Percentiles rank a stretch among this genome's conserved stretches.
phyloP scores from a whole-genome alignment of 2,797 vertebrate species.

The Pempheris klunzingeri region DNA sequence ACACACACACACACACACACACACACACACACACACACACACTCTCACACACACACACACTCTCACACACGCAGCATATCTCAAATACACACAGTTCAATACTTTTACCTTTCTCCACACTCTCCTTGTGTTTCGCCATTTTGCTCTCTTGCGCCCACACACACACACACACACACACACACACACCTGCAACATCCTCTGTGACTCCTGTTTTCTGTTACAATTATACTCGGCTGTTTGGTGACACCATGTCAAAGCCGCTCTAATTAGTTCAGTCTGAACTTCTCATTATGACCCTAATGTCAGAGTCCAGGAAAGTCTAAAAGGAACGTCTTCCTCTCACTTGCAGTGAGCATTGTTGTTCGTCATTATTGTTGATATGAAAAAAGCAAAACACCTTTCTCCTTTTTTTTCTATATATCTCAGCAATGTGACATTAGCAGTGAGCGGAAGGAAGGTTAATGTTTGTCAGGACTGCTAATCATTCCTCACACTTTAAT shows the following conservation, averaged over 20 bases:
- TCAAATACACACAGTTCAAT: slow-evolving; percentile 7
- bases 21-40: slow-evolving; percentile 29
- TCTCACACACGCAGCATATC: not conserved
- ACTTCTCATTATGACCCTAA: slow-evolving; percentile 41
- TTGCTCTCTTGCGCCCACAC: not conserved
- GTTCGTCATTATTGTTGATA: not conserved
- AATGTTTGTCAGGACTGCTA: not conserved
- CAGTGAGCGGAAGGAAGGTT: not conserved
- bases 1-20: slow-evolving; percentile 12
- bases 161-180: not conserved
- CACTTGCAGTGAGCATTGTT: not conserved
- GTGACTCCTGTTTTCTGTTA: slow-evolving; percentile 8
- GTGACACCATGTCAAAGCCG: slow-evolving; percentile 10
- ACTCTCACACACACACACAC: slow-evolving; percentile 35
- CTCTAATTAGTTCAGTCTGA: slow-evolving; percentile 41
- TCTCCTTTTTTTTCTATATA: not conserved
- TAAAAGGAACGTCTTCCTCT: not conserved
- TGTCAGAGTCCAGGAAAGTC: not conserved
- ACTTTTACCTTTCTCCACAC: not conserved
- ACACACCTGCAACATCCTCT: not conserved
- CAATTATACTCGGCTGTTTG: not conserved
- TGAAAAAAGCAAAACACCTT: not conserved
- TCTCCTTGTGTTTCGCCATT: not conserved
- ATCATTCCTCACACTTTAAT: not conserved
- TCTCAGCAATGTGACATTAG: not conserved